Evolutionary conservation across 2,797 vertebrate species (phyloP), one percentile per base, ranked within the genome.

Genomic region (Sebastes vulpes): DNA sequence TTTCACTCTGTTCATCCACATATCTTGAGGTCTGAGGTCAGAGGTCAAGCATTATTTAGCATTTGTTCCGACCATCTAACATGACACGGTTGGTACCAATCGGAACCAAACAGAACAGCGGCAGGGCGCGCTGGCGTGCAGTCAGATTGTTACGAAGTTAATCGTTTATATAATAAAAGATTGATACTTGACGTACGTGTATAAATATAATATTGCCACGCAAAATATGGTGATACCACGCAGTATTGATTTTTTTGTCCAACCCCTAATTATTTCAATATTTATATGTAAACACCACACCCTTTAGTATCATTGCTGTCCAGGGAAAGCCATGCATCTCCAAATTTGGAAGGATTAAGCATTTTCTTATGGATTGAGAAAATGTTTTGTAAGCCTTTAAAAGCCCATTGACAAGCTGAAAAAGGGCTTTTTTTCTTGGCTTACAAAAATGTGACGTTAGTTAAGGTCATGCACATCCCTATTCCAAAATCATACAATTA

Each of bases 31-130:
- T 46, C 42, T 46, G 16, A 0, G 42, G 42, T 46, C 42, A 46
- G 0, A 46, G 0, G 42, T 18, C 16, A 46, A 46, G 42, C 16
- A 16, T 46, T 16, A 46, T 46, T 46, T 46, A 46, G 42, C 16
- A 16, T 46, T 46, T 46, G 14, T 46, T 46, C 42, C 6, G 0
- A 46, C 38, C 0, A 18, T 0, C 16, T 18, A 0, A 18, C 14
- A 46, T 46, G 42, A 46, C 42, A 18, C 3, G 16, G 42, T 16
- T 18, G 42, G 42, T 6, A 46, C 14, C 14, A 18, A 46, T 46
- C 3, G 6, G 38, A 46, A 46, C 38, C 38, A 46, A 46, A 46
- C 38, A 16, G 38, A 42, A 42, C 0, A 42, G 38, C 38, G 5
- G 12, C 38, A 16, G 38, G 38, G 3, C 1, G 38, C 38, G 6